These are phyloP conservation scores for Porites lobata DNA, from an alignment of 92 coral and sea anemone species.

Conservation along the genomic window DNA sequence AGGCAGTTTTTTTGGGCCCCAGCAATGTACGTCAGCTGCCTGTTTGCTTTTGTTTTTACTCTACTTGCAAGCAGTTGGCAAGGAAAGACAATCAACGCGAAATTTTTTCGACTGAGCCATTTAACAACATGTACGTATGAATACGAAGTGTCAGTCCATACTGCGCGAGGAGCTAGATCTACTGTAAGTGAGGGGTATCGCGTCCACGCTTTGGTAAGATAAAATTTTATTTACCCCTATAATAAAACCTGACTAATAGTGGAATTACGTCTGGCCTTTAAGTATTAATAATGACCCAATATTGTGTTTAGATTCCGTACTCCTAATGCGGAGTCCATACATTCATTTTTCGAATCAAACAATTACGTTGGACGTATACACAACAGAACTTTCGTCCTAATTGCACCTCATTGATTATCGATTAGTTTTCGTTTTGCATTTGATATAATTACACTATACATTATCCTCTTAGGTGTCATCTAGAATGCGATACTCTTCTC, in stretches of 20 bases:
- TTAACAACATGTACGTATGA: slow-evolving; percentile 68
- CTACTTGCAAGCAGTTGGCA: neutral
- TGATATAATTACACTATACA: too few species aligned
- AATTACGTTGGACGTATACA: too few species aligned
- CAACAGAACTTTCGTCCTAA: too few species aligned
- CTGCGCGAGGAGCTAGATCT: slow-evolving; percentile 87
- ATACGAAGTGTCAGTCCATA: slow-evolving; percentile 84
- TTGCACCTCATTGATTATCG: too few species aligned
- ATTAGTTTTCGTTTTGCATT: too few species aligned
- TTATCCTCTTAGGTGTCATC: too few species aligned
- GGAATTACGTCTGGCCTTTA: too few species aligned
- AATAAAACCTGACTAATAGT: neutral
- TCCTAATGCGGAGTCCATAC: too few species aligned
- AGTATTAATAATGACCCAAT: too few species aligned
- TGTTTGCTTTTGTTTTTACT: neutral
- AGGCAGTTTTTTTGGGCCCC: neutral
- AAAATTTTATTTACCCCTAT: neutral
- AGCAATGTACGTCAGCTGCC: neutral
- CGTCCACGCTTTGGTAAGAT: slow-evolving; percentile 74
- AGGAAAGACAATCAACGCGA: neutral
- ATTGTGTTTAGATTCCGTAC: too few species aligned
- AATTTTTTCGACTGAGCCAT: neutral
- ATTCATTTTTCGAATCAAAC: too few species aligned
- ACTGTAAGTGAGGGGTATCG: slow-evolving; percentile 77
- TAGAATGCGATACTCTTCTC: too few species aligned